Evolutionary conservation across 2,888 invertebrate species (phyloP).

Genomic region (Leptinotarsa peninsularis): DNA sequence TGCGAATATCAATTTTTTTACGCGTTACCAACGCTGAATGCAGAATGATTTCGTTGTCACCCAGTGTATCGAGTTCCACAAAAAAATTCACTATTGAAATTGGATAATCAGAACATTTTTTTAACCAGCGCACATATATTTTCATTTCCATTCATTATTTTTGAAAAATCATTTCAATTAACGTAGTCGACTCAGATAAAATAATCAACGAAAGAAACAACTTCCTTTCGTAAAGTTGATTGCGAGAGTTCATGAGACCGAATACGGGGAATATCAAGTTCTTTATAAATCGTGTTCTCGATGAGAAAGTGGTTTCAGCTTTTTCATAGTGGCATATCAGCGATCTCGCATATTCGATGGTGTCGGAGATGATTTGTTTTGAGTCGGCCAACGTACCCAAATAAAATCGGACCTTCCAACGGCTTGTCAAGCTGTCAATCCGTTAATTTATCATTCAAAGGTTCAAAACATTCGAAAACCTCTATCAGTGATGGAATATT

Average conservation of each 20-base stretch:
- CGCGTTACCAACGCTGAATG: no score
- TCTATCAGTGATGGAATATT: not conserved
- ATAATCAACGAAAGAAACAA: no score
- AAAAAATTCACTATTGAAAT: no score
- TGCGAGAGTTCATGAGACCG: not conserved
- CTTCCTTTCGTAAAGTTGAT: not conserved
- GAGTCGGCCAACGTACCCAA: slow-evolving; percentile 54
- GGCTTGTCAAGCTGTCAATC: slow-evolving; percentile 63
- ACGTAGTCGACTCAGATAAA: no score
- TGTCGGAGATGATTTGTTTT: slow-evolving; percentile 55
- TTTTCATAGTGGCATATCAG: slow-evolving; percentile 38
- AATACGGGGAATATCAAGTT: slow-evolving; percentile 18
- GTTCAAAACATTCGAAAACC: slow-evolving; percentile 41
- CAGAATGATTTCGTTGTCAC: no score
- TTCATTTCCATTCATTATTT: no score
- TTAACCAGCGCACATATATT: no score
- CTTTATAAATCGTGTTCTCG: slow-evolving; percentile 27
- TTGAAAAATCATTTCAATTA: no score
- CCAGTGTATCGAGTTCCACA: no score
- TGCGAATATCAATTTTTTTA: no score
- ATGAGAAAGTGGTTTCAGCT: slow-evolving; percentile 17
- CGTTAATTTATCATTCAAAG: slow-evolving; percentile 59
- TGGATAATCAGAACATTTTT: no score
- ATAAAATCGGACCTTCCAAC: slow-evolving; percentile 61
- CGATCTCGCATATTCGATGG: slow-evolving; percentile 42